phyloP scores from a whole-genome alignment of 2,797 vertebrate species.

The Sebastes diaconus region DNA sequence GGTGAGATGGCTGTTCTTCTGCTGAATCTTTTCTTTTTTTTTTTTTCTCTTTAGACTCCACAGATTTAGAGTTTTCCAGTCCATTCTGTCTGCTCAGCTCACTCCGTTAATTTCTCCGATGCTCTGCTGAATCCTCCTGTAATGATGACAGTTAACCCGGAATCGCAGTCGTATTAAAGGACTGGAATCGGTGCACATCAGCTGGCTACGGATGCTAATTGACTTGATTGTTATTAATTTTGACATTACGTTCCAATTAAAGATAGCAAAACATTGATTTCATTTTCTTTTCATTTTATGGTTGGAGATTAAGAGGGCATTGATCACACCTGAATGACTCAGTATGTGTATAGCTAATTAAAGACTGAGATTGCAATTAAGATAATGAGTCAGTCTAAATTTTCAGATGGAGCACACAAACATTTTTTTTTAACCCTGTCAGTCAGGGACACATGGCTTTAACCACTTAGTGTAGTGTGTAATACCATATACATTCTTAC shows the following conservation, averaged over 20 bases:
- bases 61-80: conserved; percentile 19
- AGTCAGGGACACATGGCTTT: conserved; percentile 32
- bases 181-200: conserved; percentile 60
- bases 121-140: conserved; percentile 52
- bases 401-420: conserved; percentile 62
- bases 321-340: conserved; percentile 79
- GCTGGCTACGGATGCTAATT: conserved; percentile 66
- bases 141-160: conserved; percentile 73
- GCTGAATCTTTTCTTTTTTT: neutral
- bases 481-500: neutral
- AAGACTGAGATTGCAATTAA: conserved; percentile 80
- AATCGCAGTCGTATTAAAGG: conserved; percentile 60
- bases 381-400: conserved; percentile 71
- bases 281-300: conserved; percentile 76
- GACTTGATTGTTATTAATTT: conserved; percentile 81
- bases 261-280: conserved; percentile 81
- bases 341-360: conserved; percentile 73
- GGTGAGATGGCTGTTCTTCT: conserved; percentile 41
- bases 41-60: neutral
- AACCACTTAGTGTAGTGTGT: neutral
- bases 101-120: conserved; percentile 54
- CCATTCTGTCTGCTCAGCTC: conserved; percentile 34
- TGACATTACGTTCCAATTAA: conserved; percentile 81
- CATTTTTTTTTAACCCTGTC: conserved; percentile 52
- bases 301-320: conserved; percentile 73